A percentile compares a stretch with the other conserved stretches of the same genome.
phyloP scores from a whole-genome alignment of 2,797 vertebrate genomes.

The Hydrolagus colliei region DNA sequence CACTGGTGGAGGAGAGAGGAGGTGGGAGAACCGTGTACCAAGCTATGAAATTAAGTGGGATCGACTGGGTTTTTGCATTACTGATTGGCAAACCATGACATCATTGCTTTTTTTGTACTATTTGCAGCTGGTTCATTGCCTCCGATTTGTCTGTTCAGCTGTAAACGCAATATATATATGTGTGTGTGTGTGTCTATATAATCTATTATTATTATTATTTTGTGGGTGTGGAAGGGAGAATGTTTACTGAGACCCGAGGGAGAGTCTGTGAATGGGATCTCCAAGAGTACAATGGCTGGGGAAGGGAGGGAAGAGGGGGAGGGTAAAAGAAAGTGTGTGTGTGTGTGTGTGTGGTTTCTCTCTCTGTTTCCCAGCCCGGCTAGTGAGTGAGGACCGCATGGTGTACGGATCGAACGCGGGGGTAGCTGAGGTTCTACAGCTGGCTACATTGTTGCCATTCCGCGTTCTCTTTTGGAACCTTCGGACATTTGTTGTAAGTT shows the following conservation, averaged over 20 bases:
- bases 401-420: background rate
- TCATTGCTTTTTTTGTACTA: background rate
- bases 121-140: no score
- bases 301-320: no score
- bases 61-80: background rate
- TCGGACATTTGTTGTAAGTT: slow-evolving; percentile 27
- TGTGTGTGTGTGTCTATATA: no score
- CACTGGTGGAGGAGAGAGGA: background rate
- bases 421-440: background rate
- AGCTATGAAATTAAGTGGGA: slow-evolving; percentile 24
- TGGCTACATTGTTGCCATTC: slow-evolving; percentile 20
- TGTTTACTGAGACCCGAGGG: no score
- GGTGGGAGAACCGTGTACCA: background rate
- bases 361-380: background rate
- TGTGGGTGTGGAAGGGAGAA: no score
- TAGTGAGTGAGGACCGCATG: background rate
- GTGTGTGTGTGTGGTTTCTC: background rate
- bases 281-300: no score
- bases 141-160: no score
- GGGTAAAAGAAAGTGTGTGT: no score
- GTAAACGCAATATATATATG: no score
- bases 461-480: slow-evolving; percentile 18
- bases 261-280: no score
- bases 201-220: no score
- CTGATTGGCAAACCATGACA: slow-evolving; percentile 29